A percentile compares a stretch with the other conserved stretches of the same genome.
Evolutionary conservation across 2,888 invertebrate genomes (phyloP).

Genomic region (Drymonia ruficornis): DNA sequence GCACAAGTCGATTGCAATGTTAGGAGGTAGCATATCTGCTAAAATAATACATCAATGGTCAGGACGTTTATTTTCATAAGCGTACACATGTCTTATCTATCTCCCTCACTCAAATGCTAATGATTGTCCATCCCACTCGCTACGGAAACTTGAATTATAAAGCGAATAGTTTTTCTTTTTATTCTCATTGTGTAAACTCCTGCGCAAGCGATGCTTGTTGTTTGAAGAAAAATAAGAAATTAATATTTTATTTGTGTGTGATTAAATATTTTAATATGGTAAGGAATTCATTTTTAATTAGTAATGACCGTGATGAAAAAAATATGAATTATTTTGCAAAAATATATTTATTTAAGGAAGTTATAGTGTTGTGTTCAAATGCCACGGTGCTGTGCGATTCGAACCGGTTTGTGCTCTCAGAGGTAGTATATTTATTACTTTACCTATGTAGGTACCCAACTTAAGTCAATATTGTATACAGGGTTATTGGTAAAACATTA

Average conservation of each 20-base stretch:
- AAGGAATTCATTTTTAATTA: constrained; percentile 4
- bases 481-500: too few relatives aligned
- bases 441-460: not conserved
- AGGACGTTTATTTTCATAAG: too few relatives aligned
- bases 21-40: too few relatives aligned
- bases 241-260: not conserved
- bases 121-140: not conserved
- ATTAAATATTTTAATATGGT: constrained; percentile 11
- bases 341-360: too few relatives aligned
- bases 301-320: not conserved
- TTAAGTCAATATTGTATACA: too few relatives aligned
- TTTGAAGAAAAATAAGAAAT: not conserved
- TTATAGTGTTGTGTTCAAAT: not conserved
- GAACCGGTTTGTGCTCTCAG: not conserved
- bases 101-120: not conserved
- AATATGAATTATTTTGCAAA: too few relatives aligned
- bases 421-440: not conserved
- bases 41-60: too few relatives aligned
- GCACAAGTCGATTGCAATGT: too few relatives aligned
- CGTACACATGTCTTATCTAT: not conserved
- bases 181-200: not conserved
- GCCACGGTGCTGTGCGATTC: not conserved
- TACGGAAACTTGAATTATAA: not conserved
- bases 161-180: constrained; percentile 3
- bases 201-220: not conserved